phyloP scores from a whole-genome alignment of 2,888 invertebrate species.

The Harpalus rubripes region DNA sequence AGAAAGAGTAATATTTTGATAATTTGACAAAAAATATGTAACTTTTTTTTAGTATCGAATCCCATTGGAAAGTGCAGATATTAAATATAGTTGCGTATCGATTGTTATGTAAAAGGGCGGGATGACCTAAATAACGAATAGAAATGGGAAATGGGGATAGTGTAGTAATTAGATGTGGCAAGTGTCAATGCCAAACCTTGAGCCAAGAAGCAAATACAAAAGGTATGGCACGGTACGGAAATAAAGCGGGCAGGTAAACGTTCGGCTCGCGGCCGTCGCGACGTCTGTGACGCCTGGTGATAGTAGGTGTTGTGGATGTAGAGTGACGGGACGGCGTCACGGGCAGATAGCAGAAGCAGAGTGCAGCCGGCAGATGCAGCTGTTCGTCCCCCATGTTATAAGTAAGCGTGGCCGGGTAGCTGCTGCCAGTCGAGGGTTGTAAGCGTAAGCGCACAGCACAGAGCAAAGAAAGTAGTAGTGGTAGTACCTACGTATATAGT shows the following conservation, averaged over 20 bases:
- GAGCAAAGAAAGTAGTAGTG: constrained; percentile 58
- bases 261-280: background rate
- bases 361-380: constrained; percentile 72
- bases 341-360: constrained; percentile 41
- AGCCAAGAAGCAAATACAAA: background rate
- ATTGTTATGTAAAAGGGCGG: constrained; percentile 36
- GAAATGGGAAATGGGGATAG: constrained; percentile 11
- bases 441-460: constrained; percentile 7
- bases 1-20: too few relatives aligned
- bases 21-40: too few relatives aligned
- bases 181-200: constrained; percentile 35
- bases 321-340: constrained; percentile 6
- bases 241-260: constrained; percentile 12
- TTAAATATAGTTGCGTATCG: constrained; percentile 35
- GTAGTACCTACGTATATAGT: background rate
- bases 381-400: constrained; percentile 77
- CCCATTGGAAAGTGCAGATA: constrained; percentile 19
- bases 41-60: too few relatives aligned
- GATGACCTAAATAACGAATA: constrained; percentile 41
- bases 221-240: background rate
- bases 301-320: constrained; percentile 7
- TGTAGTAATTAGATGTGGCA: constrained; percentile 34
- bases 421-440: constrained; percentile 66
- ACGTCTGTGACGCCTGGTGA: constrained; percentile 20
- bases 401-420: constrained; percentile 73